Evolutionary conservation across 2,113 vertebrate genomes (phyloP).

Genomic region (Tyrannus savana): DNA sequence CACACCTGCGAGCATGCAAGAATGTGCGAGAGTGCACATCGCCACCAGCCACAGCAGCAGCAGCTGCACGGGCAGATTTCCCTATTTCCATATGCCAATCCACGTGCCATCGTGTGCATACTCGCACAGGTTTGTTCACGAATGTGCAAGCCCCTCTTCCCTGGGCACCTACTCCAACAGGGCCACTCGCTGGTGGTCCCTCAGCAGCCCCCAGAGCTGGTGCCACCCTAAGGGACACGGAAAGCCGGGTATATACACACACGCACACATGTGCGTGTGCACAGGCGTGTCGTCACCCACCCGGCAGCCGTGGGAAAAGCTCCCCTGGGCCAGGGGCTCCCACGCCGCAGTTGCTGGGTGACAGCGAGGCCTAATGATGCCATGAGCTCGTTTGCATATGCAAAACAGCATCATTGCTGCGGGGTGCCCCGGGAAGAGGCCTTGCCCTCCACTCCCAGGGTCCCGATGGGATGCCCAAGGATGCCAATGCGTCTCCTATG

Average conservation of each 20-base stretch:
- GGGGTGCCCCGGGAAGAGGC: not conserved
- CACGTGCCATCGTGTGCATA: fast-evolving
- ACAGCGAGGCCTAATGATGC: not conserved
- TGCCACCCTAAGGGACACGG: not conserved
- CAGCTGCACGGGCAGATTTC: not conserved
- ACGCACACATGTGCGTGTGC: fast-evolving
- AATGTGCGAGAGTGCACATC: fast-evolving
- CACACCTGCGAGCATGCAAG: not conserved
- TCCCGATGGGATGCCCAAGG: not conserved
- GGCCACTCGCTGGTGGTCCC: not conserved
- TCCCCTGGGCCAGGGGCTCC: not conserved
- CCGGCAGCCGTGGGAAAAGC: not conserved
- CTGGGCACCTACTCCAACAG: not conserved
- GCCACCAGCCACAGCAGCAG: not conserved
- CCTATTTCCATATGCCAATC: fast-evolving
- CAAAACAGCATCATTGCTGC: slow-evolving; percentile 17
- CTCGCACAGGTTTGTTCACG: fast-evolving
- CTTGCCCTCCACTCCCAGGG: not conserved
- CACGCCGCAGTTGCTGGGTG: slow-evolving; percentile 47
- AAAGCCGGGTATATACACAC: fast-evolving
- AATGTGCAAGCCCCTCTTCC: not conserved
- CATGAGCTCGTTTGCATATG: slow-evolving; percentile 61
- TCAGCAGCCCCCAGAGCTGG: not conserved
- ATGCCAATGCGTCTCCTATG: not conserved
- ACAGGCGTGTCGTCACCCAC: not conserved